Base-by-base conservation (phyloP, 2,113 vertebrate species). In the Nothobranchius kuhntae region DNA sequence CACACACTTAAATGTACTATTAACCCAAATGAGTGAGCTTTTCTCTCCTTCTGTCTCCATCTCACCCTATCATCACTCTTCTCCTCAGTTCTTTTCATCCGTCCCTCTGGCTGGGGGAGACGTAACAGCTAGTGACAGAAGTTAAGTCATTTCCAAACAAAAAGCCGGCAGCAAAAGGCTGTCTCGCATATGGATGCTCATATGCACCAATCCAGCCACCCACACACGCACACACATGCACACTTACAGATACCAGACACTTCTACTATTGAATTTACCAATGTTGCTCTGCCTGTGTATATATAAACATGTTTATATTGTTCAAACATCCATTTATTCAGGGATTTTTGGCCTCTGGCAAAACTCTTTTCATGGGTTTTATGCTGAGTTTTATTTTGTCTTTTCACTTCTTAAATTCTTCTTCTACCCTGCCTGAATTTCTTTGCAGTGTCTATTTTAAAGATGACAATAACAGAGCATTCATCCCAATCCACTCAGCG, bases 91-190 rank as follows among this genome's bases (percentile, higher is more conserved):
- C 72, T 68, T 46, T 67, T 77, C 53, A 45, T 60, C 67, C 45
- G 54, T 83, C 65, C 84, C 69, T 78, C 71, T 35, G 72, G 85
- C 87, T 65, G 60, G 51, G 42, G 75, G 66, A 87, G 86, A 89
- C 63, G 60, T 84, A 87, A 89, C 82, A 84, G 75, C 79, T 77
- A 82, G 79, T 89, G 89, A 91, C 87, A 90, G 82, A 87, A 89
- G 89, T 86, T 89, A 91, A 91, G 86, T 86, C 87, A 89, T 86
- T 89, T 82, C 74, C 77, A 87, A 86, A 85, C 77, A 77, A 81
- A 89, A 85, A 81, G 73, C 77, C 76, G 48, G 77, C 80, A 89
- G 86, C 86, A 73, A 85, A 86, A 74, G 62, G 68, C 17, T 68
- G 65, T 69, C 72, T 75, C 65, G 47, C 73, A 71, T 78, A 85